Base-by-base conservation (phyloP, 1,140 invertebrate species). In the Proctacanthus coquilletti region DNA sequence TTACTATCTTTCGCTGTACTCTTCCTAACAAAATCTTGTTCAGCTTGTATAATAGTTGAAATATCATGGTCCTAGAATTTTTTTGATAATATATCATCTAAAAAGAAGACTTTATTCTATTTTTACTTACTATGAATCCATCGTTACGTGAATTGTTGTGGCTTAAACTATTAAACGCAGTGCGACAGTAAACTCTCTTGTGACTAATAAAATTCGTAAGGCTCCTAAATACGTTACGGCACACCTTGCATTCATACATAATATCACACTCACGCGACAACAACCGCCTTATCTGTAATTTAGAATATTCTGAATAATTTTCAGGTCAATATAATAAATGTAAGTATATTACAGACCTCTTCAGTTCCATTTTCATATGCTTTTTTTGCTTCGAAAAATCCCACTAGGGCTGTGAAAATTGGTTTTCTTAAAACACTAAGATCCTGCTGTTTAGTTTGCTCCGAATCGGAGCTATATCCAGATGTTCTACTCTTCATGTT, bases 171-270 rank as follows among this genome's bases (percentile, higher is more conserved):
- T 63, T 62, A 46, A 65, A 70, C 39, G 64, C 65, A 36, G 68
- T 62, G 43, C 56, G 67, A 51, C 84, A 89, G 49, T 82, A 88
- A 21, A 74, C 66, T 38, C 83, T 63, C 59, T 89, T 89, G 49
- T 89, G 85, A 29, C 78, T 77, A 42, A 88, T 70, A 50, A 88
- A 84, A 61, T 88, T 87, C 1, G 75, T 71, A 40, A 89, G 61
- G 50, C 78, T 82, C 48, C 85, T 69, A 58, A 87, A 88, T 47
- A 91, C 65, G 53, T 75, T 85, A n/a, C 73, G 64, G 55, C 85
- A 91, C 18, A 83, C 70, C 56, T 77, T 77, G 56, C 85, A 91
- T 58, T 91, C 85, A 52, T 83, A 80, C 45, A 91, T 71, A 30
- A 87, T 55, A 53, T 84, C 78, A 65, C 83, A 87, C 65, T 89